These are phyloP conservation scores for Tethya wilhelma DNA, from an alignment of 37 sponge, comb jelly and placozoan genomes.

Conservation along the genomic window DNA sequence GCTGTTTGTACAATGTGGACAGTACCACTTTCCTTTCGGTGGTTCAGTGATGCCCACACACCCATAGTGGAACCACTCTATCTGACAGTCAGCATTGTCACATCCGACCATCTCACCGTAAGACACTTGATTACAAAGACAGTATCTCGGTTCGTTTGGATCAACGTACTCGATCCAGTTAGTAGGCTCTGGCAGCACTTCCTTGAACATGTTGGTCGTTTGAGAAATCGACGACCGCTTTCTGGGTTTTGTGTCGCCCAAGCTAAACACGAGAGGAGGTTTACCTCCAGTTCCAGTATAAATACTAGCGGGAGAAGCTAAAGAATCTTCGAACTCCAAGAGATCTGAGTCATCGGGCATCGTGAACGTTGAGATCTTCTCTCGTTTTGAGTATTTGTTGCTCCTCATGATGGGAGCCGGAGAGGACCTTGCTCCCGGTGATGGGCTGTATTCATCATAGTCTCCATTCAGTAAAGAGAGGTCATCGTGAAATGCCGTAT, in stretches of 20 bases:
- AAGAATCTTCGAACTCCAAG: constrained; percentile 67
- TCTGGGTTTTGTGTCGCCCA: constrained; percentile 53
- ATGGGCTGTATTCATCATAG: constrained; percentile 56
- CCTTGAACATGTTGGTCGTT: too few relatives aligned
- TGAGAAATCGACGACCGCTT: too few relatives aligned
- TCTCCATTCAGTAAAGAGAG: constrained; percentile 58
- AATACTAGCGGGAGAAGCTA: constrained; percentile 48
- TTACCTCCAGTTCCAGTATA: constrained; percentile 82
- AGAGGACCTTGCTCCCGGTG: constrained; percentile 44
- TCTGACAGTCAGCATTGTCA: constrained; percentile 94
- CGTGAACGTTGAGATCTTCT: neutral
- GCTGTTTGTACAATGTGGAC: constrained; percentile 84
- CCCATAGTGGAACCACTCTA: constrained; percentile 99
- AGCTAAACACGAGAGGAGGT: constrained; percentile 59
- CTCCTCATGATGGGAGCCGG: constrained; percentile 44
- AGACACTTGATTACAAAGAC: constrained; percentile 97
- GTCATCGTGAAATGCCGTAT: constrained; percentile 44
- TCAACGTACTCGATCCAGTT: constrained; percentile 89
- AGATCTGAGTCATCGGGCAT: constrained; percentile 42
- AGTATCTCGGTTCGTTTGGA: constrained; percentile 97
- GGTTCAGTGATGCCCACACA: constrained; percentile 96
- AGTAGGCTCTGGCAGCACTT: constrained; percentile 21
- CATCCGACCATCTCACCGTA: constrained; percentile 99
- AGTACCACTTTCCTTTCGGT: constrained; percentile 99
- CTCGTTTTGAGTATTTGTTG: constrained; percentile 29